Evolutionary conservation across 2,888 invertebrate genomes (phyloP).

Genomic region (Rotaria magnacalcarata): DNA sequence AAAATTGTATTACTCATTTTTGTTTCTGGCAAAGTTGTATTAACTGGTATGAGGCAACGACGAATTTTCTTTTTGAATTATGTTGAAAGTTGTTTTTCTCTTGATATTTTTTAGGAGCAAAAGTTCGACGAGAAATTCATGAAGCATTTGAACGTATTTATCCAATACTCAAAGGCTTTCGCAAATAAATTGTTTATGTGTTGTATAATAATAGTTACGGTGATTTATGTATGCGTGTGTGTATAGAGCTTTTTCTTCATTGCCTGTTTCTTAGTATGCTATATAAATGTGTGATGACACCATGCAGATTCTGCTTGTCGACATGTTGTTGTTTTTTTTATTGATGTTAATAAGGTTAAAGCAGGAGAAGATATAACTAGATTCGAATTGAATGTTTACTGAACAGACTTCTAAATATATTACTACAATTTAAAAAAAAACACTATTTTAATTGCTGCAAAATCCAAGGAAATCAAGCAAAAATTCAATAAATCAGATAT

Average conservation of each 20-base stretch:
- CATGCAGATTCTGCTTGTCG: background rate
- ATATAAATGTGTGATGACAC: background rate
- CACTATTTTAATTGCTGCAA: too few species aligned
- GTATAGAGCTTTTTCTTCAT: background rate
- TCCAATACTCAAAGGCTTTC: slow-evolving; percentile 86
- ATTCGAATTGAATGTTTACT: background rate
- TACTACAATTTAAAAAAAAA: background rate
- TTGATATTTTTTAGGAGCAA: slow-evolving; percentile 69
- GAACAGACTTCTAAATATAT: background rate
- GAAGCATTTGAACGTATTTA: slow-evolving; percentile 90
- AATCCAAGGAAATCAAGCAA: too few species aligned
- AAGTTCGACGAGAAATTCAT: slow-evolving; percentile 80
- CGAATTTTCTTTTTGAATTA: too few species aligned
- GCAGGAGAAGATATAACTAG: background rate
- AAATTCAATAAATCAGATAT: too few species aligned
- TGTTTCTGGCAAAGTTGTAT: slow-evolving; percentile 95
- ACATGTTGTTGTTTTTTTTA: background rate
- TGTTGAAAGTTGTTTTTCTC: background rate
- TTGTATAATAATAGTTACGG: background rate
- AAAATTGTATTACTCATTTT: slow-evolving; percentile 91
- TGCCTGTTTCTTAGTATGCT: slow-evolving; percentile 13
- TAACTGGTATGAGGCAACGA: slow-evolving; percentile 66
- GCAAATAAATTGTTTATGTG: slow-evolving; percentile 63
- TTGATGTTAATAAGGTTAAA: background rate
- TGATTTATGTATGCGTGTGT: background rate